Evolutionary conservation across 2,797 vertebrate species (phyloP), one percentile per base, ranked within the genome.

Genomic region (Gila robusta): DNA sequence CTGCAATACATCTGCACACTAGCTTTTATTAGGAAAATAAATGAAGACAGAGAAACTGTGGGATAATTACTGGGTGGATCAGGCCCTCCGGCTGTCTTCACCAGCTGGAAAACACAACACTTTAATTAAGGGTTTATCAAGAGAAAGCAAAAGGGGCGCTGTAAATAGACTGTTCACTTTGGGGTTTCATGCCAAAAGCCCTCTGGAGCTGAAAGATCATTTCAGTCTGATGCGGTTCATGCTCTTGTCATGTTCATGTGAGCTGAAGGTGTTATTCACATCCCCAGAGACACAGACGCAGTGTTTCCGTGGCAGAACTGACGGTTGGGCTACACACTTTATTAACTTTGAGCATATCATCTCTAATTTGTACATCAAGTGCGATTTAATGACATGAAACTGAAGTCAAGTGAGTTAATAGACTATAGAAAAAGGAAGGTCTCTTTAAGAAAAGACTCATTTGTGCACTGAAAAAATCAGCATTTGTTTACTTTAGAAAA

Each of bases 31-130:
- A n/a, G n/a, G n/a, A n/a, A n/a, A n/a, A n/a, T n/a, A n/a, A n/a
- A n/a, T n/a, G n/a, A n/a, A n/a, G n/a, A n/a, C n/a, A n/a, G n/a
- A n/a, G 8, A 62, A 32, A 26, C 16, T 62, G n/a, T 32, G 84
- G 83, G 87, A 89, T 93, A 93, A 95, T 93, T 83, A 92, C 86
- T 28, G 76, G 88, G 92, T 89, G 91, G 76, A 78, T 88, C 79
- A 78, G 74, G 79, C 92, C 93, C 93, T 86, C 79, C 16, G 92
- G 92, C 78, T 59, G 19, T 28, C 28, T 35, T 76, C 73, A 35
- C 26, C 17, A 76, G 78, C 26, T 67, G 79, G 62, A 66, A 80
- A 62, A 79, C 37, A 79, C 79, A 35, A 39, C 47, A 3, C 26
- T 80, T 80, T 67, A 47, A 79, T 79, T 28, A 79, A 39, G 12